Percentiles rank a stretch among this genome's conserved stretches.
phyloP scores from a whole-genome alignment of 1,140 invertebrate genomes.

The Sarcophaga peregrina region DNA sequence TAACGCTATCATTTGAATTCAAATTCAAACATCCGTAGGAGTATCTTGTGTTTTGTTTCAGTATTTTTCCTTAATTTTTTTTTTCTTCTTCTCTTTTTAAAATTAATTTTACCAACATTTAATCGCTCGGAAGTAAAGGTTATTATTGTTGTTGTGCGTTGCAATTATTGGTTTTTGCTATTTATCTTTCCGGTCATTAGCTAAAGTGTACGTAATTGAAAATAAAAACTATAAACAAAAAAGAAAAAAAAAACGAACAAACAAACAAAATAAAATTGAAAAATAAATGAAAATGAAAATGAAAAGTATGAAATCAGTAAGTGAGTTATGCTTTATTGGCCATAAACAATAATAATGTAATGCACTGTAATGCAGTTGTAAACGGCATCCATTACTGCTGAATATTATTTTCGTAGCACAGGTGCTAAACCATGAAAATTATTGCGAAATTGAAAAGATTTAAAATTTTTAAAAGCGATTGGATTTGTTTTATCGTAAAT shows the following conservation, averaged over 20 bases:
- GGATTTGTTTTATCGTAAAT: too few relatives aligned
- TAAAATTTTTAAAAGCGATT: neutral
- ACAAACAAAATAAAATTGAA: too few relatives aligned
- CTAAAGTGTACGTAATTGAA: neutral
- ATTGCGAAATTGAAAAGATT: neutral
- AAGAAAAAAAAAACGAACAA: too few relatives aligned
- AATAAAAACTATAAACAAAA: neutral
- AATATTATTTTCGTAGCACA: neutral
- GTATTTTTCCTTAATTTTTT: too few relatives aligned
- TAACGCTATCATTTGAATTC: neutral
- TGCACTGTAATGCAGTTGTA: neutral
- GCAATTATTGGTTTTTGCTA: slow-evolving; percentile 28
- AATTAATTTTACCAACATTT: neutral
- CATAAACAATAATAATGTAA: neutral
- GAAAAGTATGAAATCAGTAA: neutral
- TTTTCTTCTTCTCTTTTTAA: neutral
- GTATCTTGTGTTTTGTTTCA: neutral
- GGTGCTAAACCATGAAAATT: neutral
- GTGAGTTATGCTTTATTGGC: slow-evolving; percentile 6
- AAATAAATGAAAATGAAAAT: too few relatives aligned
- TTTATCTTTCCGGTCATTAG: slow-evolving; percentile 40
- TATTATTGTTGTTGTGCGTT: slow-evolving; percentile 4
- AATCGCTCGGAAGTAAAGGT: neutral
- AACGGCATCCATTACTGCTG: too few relatives aligned
- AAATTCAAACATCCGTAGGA: neutral